Percentiles rank a stretch among this genome's conserved stretches.
Conservation (phyloP, 1,140 invertebrate genomes). For the Oryctes rhinoceros region DNA sequence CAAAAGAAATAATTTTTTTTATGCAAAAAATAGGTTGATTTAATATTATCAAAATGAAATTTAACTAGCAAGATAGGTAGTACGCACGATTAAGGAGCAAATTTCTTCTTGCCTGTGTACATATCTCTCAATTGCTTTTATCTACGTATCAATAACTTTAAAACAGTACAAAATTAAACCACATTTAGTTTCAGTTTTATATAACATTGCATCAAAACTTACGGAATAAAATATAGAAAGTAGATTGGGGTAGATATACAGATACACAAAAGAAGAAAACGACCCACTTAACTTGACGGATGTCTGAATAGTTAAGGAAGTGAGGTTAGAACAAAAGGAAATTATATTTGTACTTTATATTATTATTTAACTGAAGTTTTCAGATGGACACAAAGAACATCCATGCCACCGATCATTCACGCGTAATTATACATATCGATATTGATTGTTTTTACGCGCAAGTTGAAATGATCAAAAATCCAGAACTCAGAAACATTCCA, state of each 20-base stretch:
- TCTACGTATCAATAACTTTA: no score
- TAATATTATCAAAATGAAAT: no score
- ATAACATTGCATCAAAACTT: no score
- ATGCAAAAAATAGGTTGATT: background rate
- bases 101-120: no score
- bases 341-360: background rate
- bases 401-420: conserved; percentile 62
- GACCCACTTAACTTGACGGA: background rate
- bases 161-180: no score
- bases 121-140: no score
- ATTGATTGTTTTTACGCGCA: conserved; percentile 86
- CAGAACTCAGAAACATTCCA: conserved; percentile 69
- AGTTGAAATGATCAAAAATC: conserved; percentile 78
- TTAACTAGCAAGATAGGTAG: no score
- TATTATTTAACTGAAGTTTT: conserved; percentile 17
- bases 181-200: no score
- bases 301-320: background rate
- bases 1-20: background rate
- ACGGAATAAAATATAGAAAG: no score
- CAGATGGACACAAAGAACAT: conserved; percentile 39
- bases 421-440: conserved; percentile 78
- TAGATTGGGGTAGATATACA: no score
- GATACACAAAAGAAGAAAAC: no score
- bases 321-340: background rate
- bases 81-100: no score